A percentile compares a stretch with the other conserved stretches of the same genome.
These are phyloP conservation scores for Beroe ovata DNA, from an alignment of 37 sponge, comb jelly and placozoan genomes.

Conservation along the genomic window DNA sequence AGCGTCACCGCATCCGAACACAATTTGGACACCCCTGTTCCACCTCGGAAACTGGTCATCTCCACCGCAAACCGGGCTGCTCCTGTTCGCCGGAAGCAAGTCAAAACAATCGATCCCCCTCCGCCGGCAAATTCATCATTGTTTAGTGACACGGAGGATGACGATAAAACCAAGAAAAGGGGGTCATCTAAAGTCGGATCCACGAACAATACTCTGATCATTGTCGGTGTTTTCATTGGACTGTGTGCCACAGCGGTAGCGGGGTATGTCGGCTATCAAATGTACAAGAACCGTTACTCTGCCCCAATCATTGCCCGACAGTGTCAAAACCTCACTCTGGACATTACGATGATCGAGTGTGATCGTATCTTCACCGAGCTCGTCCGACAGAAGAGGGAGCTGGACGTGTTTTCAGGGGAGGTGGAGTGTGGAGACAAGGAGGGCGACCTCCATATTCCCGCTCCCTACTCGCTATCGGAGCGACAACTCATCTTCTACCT, in stretches of 20 bases:
- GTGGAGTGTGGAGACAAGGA: constrained; percentile 51
- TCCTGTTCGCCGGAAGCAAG: background rate
- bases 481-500: constrained; percentile 40
- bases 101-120: background rate
- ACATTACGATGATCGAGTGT: background rate
- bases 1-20: constrained; percentile 5
- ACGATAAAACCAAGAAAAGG: background rate
- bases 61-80: background rate
- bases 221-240: background rate
- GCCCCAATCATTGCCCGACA: background rate
- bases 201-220: background rate
- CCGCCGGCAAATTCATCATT: background rate
- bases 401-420: constrained; percentile 10
- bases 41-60: constrained; percentile 44
- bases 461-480: background rate
- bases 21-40: background rate
- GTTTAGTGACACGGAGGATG: constrained; percentile 49
- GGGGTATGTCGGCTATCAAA: background rate
- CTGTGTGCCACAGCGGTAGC: background rate
- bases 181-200: background rate
- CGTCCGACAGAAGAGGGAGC: background rate
- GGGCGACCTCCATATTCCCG: background rate
- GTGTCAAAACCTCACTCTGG: constrained; percentile 1
- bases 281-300: too few species aligned
- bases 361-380: constrained; percentile 10